Base-by-base conservation (phyloP, 1,140 invertebrate species). In the Temnothorax nylanderi region DNA sequence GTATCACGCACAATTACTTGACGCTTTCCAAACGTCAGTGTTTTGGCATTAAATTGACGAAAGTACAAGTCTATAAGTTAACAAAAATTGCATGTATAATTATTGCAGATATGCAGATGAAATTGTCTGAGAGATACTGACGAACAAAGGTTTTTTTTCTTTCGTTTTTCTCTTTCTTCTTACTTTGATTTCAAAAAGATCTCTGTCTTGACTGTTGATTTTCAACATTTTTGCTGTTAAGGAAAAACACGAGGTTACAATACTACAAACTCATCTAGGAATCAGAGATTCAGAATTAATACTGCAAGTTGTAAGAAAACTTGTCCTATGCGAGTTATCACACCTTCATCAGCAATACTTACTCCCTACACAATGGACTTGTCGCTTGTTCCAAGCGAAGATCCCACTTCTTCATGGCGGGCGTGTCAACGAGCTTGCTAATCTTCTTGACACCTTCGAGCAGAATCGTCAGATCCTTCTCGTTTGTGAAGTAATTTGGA, bases 401-500 rank as follows among this genome's bases (percentile, higher is more conserved):
- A 41, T 95, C 95, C 94, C 96, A 95, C n/a, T 94, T 94, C 85
- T 93, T 92, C 93, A 96, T 95, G 0, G 95, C 86, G 6, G 71
- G 47, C 0, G 95, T 95, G 7, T 95, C 88, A 0, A 92, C 93
- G 4, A 96, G 78, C 26, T 94, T 87, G 18, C 94, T 91, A 3
- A 94, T 67, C 77, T 95, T 94, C 60, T 93, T 95, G 1, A 96
- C 92, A 4, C 95, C 96, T 75, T 96, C 95, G 11, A 96, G 67
- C n/a, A 96, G 85, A 8, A 95, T 88, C 13, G 94, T 92, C 72
- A 96, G 80, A 84, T 97, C 96, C 5, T 95, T 93, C 11, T 92
- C 87, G 74, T 96, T 92, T 0, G 92, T 94, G 3, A 97, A 95
- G 88, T 97, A 97, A 88, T 96, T 96, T 1, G 97, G 97, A 93